These are phyloP conservation scores for Beris morrisii DNA, from an alignment of 2,888 invertebrate species.

Conservation along the genomic window DNA sequence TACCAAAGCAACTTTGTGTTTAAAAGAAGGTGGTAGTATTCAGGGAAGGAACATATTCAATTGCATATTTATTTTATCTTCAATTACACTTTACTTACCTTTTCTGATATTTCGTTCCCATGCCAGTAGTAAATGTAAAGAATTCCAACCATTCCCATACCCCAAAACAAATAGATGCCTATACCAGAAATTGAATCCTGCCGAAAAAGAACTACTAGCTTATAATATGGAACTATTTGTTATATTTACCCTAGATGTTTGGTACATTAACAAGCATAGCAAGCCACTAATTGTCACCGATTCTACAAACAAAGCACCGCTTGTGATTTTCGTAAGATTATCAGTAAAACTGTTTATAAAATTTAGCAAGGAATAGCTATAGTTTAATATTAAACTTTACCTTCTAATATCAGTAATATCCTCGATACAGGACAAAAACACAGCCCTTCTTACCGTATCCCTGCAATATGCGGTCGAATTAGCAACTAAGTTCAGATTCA, in stretches of 20 bases:
- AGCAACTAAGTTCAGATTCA: no score
- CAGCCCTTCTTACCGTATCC: neutral
- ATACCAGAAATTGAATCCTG: no score
- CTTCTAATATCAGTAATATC: neutral
- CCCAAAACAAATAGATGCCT: neutral
- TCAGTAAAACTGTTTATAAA: neutral
- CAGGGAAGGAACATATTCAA: no score
- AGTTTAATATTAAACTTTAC: neutral
- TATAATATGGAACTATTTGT: neutral
- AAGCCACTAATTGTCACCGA: neutral
- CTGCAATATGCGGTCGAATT: neutral
- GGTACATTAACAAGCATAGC: conserved; percentile 5
- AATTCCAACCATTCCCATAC: neutral
- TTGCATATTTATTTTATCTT: no score
- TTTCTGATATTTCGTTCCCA: conserved; percentile 1
- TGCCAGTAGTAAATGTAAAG: conserved; percentile 4
- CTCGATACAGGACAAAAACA: neutral
- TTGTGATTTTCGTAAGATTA: neutral
- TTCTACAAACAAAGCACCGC: neutral
- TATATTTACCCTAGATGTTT: neutral
- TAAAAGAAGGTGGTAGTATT: no score
- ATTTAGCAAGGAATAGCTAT: neutral
- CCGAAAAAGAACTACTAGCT: no score
- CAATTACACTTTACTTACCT: neutral
- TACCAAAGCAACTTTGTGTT: no score